A percentile compares a stretch with the other conserved stretches of the same genome.
These are phyloP conservation scores for human (Homo sapiens) DNA, from an alignment of 2,113 vertebrate species.

Conservation along the genomic window GRCh38 chr3:90076501-90077000, in stretches of 20 bases:
- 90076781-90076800: not conserved
- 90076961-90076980: not conserved
- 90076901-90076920: not conserved
- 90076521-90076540: conserved; percentile 24
- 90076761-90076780: not conserved
- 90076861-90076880: not conserved
- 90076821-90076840: not conserved
- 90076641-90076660: conserved; percentile 12
- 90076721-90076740: conserved; percentile 32
- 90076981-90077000: not conserved
- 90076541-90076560: not conserved
- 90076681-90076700: not conserved
- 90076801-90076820: not conserved
- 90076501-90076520: conserved; percentile 34
- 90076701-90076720: not conserved
- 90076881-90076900: not conserved
- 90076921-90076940: not conserved
- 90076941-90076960: not conserved
- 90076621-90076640: not conserved
- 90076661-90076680: conserved; percentile 10
- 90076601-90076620: not conserved
- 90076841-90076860: not conserved
- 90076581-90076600: conserved; percentile 8
- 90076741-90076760: not conserved
- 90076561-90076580: conserved; percentile 27